Base-by-base conservation (phyloP, 2,113 vertebrate species). In the Anser cygnoides region DNA sequence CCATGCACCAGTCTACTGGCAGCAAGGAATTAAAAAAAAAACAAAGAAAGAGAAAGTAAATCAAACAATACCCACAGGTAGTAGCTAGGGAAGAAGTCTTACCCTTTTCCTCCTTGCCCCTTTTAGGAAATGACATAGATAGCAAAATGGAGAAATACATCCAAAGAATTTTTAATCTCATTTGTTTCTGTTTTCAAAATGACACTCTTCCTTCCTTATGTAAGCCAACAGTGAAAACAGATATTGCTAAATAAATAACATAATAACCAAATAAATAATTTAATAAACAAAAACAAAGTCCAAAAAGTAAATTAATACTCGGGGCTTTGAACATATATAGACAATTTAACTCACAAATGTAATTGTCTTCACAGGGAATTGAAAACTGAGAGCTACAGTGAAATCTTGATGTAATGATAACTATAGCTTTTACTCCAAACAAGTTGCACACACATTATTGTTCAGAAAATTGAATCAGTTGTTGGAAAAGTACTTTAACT, bases 401-500 rank as follows among this genome's bases (percentile, higher is more conserved):
- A 86, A 94, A 87, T 84, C 54, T 62, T 67, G 52, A 84, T 66
- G 46, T 5, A 67, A 52, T 49, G 79, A 46, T 37, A 80, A 71
- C 25, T 15, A 59, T 8, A 72, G 41, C 13, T 89, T 43, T 49
- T 67, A 57, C 37, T 43, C 59, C 35, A 70, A 94, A 43, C 49
- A 75, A 67, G 46, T 19, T 78, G 19, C 35, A 89, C 52, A 58
- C 20, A 76, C 4, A 29, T 46, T 71, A 77, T 71, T 81, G 46
- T 55, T 71, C 78, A 33, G 72, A 93, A 92, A 94, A 93, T 50
- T 1, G 71, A 92, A 90, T 62, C 46, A 89, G 37, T 8, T 43
- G 46, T 92, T 76, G 44, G 41, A 90, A 84, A 92, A 84, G 33
- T 67, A 66, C 44, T 92, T 95, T 39, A 54, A 72, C 18, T 89